Evolutionary conservation across 2,888 invertebrate genomes (phyloP), one percentile per base, ranked within the genome.

Genomic region (Pyralis farinalis): DNA sequence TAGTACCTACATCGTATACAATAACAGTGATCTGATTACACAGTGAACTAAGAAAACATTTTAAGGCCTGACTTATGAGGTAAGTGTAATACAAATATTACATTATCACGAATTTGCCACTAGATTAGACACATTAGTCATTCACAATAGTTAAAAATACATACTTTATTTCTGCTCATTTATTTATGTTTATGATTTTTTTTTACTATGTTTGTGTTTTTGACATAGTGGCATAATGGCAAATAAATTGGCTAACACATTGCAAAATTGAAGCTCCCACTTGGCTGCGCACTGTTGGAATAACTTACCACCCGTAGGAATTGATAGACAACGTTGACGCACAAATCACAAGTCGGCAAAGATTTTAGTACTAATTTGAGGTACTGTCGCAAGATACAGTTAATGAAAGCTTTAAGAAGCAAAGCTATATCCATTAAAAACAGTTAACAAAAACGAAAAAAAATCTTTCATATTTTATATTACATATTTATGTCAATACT

Each of bases 141-240:
- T 33, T 12, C 47, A 43, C 45, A 46, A 51, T 45, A 40, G 36
- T 59, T 53, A 54, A 53, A 50, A 52, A 43, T 43, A 42, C 46
- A 52, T 16, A 16, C 16, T 16, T 49, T 43, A 51, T 51, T 47
- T 47, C 52, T 54, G 49, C 35, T 32, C 9, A 38, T 55, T 63
- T 58, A 65, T 46, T 50, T 66, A 66, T 48, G 37, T 36, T 59
- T 61, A 63, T 52, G 44, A 58, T 45, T 54, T 57, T 54, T 62
- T 55, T 57, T 47, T 55, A 53, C 65, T 52, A 61, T 64, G 56
- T 63, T 51, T 43, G 45, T 49, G 56, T 63, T 55, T 63, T 71
- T 78, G 84, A 85, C 84, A 86, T 84, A 82, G 77, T 86, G 86
- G 85, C 85, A 86, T 85, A 77, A 72, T 63, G 71, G 70, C 70